phyloP scores from a whole-genome alignment of 2,888 invertebrate species.

The Chloroclysta siterata region DNA sequence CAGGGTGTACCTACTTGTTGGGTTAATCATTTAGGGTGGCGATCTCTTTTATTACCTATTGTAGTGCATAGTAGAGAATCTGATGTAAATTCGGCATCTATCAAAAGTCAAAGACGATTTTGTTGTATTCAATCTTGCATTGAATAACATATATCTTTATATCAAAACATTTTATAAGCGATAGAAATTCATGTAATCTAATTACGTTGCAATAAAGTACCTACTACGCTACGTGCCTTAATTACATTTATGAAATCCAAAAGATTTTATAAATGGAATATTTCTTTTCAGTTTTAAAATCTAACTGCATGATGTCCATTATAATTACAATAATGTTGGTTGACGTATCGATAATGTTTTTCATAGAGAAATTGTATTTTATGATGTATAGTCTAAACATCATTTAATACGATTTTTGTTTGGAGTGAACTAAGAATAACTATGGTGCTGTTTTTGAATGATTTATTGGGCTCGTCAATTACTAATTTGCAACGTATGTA shows the following conservation, averaged over 20 bases:
- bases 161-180: neutral
- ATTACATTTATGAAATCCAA: constrained; percentile 10
- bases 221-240: constrained; percentile 21
- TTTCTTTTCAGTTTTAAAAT: neutral
- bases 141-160: no score
- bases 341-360: neutral
- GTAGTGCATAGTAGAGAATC: no score
- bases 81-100: neutral
- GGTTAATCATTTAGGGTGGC: no score
- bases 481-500: neutral
- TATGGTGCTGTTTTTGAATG: neutral
- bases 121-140: no score
- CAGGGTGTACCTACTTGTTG: no score
- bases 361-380: no score
- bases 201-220: neutral
- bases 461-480: constrained; percentile 1
- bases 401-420: neutral
- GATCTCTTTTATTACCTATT: no score
- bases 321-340: neutral
- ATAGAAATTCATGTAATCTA: neutral
- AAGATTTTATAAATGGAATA: neutral
- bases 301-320: neutral
- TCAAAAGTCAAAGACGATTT: neutral
- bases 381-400: no score
- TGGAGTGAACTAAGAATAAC: neutral